Evolutionary conservation across 2,888 invertebrate genomes (phyloP), one percentile per base, ranked within the genome.

Genomic region (Diadromus collaris): DNA sequence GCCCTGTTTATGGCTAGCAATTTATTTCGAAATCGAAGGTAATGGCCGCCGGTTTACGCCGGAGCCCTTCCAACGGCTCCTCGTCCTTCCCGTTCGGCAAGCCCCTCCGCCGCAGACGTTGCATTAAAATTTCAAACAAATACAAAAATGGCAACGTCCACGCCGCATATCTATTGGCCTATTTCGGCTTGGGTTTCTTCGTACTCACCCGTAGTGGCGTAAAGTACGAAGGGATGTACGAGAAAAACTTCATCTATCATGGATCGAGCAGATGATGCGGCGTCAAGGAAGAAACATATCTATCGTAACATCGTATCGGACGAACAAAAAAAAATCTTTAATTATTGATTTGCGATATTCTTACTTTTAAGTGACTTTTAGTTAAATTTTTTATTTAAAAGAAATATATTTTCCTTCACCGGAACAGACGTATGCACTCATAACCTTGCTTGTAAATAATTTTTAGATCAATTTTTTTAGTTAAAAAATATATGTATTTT

Each of bases 1-100:
- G 83, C 87, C 87, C 89, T 89, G 89, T 90, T 90, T 90, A 90
- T 89, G 88, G 89, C 85, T 85, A 85, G 87, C 89, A 89, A 90
- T 90, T 90, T 90, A 90, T 90, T 90, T 90, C 83, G 83, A 88
- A 89, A 89, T 90, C 90, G 90, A 89, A 90, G 88, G 89, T 90
- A 89, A 89, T 89, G 89, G 90, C 87, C 86, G 86, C 85, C 86
- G 86, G 87, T 89, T 90, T 89, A 89, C 87, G 86, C 87, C 83
- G 80, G 63, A 41, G 77, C 79, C 79, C 82, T 78, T 76, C 69
- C 80, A 76, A 76, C 77, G 63, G 44, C 44, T 67, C 63, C 51
- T 19, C 54, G 24, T 60, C 41, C 60, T 38, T 32, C 48, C 48
- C 71, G 60, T 65, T 75, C 69, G 29, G 61, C 24, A 27, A n/a